These are phyloP conservation scores for Anas capensis DNA, from an alignment of 2,797 vertebrate genomes.

Conservation along the genomic window DNA sequence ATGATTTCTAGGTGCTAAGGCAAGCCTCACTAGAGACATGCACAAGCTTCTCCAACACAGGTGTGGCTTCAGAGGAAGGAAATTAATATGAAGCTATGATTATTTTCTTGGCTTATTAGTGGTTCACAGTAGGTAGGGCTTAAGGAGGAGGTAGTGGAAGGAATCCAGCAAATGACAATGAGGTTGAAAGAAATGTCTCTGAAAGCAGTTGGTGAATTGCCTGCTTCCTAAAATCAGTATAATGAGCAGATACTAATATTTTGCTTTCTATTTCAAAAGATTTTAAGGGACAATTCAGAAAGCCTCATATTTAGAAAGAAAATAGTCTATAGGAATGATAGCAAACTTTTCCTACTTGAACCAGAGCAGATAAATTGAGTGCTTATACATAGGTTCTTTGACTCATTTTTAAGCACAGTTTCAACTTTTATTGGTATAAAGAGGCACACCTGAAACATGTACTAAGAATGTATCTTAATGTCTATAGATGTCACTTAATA, in stretches of 20 bases:
- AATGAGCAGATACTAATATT: background rate
- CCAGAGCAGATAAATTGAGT: background rate
- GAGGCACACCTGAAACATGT: background rate
- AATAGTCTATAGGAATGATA: background rate
- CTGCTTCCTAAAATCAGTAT: background rate
- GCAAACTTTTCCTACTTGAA: background rate
- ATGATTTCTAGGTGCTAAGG: background rate
- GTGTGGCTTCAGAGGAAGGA: background rate
- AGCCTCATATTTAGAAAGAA: background rate
- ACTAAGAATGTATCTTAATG: background rate
- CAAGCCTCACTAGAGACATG: background rate
- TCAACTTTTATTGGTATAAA: background rate
- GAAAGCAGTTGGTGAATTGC: accelerated
- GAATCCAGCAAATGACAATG: background rate
- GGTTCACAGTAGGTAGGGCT: background rate
- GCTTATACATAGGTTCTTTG: background rate
- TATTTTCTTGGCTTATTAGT: background rate
- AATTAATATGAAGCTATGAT: background rate
- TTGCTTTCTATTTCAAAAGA: background rate
- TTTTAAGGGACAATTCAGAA: background rate
- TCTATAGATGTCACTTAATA: background rate
- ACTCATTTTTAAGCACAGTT: background rate
- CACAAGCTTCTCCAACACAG: background rate
- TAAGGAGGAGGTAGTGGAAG: background rate
- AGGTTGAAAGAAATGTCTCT: background rate